A percentile compares a stretch with the other conserved stretches of the same genome.
Conservation (phyloP, 2,888 invertebrate species). For the Diadromus collaris region DNA sequence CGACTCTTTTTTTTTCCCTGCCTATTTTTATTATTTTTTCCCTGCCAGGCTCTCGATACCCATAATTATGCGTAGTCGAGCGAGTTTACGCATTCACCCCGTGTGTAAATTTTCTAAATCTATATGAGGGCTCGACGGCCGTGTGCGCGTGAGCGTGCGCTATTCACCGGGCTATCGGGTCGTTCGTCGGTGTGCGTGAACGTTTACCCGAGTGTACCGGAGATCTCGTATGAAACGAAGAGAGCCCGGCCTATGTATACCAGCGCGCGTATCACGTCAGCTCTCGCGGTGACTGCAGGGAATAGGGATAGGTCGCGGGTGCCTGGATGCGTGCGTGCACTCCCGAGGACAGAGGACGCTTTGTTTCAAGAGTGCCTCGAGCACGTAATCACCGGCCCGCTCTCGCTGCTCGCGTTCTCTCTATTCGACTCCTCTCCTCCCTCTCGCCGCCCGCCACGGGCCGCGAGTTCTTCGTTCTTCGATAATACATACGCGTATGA, state of each 20-base stretch:
- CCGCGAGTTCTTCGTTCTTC: conserved; percentile 20
- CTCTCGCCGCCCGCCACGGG: conserved; percentile 1
- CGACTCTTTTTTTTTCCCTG: conserved; percentile 7
- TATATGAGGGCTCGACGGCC: conserved; percentile 10
- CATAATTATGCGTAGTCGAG: conserved; percentile 40
- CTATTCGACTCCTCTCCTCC: conserved; percentile 4
- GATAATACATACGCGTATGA: conserved; percentile 27
- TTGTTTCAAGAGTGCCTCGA: conserved; percentile 75
- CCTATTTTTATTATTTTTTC: background rate
- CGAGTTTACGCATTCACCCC: conserved; percentile 33
- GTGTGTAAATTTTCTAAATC: conserved; percentile 41
- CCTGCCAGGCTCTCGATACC: conserved; percentile 28
- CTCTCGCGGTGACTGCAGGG: conserved; percentile 23
- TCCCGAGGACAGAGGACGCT: conserved; percentile 74
- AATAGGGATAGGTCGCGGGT: conserved; percentile 74
- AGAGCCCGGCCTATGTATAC: background rate
- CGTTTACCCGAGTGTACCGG: conserved; percentile 43
- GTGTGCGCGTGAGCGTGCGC: background rate
- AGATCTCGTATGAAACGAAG: conserved; percentile 17
- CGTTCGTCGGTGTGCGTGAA: conserved; percentile 6
- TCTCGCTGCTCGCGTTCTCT: conserved; percentile 36
- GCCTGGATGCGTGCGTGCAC: conserved; percentile 60
- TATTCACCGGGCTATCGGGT: conserved; percentile 9
- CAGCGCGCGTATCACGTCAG: conserved; percentile 11
- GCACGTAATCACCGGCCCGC: conserved; percentile 72